A percentile compares a stretch with the other conserved stretches of the same genome.
phyloP scores from a whole-genome alignment of 2,888 invertebrate species.

The Andrena minutula region DNA sequence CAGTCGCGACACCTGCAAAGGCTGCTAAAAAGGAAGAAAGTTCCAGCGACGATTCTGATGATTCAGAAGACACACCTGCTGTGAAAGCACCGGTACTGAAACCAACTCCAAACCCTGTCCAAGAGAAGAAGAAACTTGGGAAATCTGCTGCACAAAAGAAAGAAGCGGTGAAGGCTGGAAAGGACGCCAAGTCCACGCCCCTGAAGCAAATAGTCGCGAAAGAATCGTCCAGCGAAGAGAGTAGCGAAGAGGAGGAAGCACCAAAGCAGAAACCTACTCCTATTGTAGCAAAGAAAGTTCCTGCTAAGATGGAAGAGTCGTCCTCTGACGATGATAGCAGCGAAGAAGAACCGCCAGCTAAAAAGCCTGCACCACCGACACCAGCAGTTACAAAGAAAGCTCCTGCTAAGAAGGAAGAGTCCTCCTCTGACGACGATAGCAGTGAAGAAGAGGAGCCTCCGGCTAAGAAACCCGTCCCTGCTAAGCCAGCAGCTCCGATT shows the following conservation, averaged over 20 bases:
- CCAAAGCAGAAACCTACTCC: constrained; percentile 21
- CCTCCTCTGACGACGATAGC: constrained; percentile 84
- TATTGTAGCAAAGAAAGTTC: constrained; percentile 12
- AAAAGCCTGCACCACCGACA: constrained; percentile 17
- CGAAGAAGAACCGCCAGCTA: constrained; percentile 76
- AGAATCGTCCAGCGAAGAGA: constrained; percentile 83
- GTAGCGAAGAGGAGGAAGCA: constrained; percentile 79
- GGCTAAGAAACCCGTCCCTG: constrained; percentile 23
- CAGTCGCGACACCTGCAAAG: constrained; percentile 45
- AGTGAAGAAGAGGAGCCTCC: constrained; percentile 78
- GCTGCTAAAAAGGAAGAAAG: constrained; percentile 67
- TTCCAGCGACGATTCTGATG: constrained; percentile 79
- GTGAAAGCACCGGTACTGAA: constrained; percentile 63
- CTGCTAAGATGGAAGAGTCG: constrained; percentile 74
- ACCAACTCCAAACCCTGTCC: constrained; percentile 38
- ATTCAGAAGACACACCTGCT: constrained; percentile 61
- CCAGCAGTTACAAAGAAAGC: constrained; percentile 25
- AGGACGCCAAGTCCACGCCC: constrained; percentile 51
- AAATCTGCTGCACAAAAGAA: constrained; percentile 26
- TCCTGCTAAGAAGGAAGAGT: constrained; percentile 72
- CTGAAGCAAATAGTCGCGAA: constrained; percentile 42
- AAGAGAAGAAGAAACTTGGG: constrained; percentile 73
- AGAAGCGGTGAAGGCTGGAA: constrained; percentile 29
- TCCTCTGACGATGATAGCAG: constrained; percentile 84
- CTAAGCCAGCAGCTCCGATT: constrained; percentile 20